These are phyloP conservation scores for Temnothorax nylanderi DNA, from an alignment of 1,140 invertebrate genomes.

Conservation along the genomic window DNA sequence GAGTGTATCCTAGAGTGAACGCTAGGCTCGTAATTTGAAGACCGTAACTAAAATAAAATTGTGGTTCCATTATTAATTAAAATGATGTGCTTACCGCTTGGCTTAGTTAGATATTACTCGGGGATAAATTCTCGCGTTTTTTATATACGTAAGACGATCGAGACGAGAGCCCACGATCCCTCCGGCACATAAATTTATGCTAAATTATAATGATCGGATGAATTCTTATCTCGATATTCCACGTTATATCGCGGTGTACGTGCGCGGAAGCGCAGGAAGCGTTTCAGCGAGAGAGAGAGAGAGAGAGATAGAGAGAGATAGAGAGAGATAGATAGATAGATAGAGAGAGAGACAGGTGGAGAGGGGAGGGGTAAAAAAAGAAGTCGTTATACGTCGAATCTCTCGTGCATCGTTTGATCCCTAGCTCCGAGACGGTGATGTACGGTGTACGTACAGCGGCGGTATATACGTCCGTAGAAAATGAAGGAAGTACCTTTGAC, in stretches of 20 bases:
- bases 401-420: conserved; percentile 77
- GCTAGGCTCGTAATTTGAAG: not conserved
- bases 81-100: not conserved
- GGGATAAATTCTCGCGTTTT: conserved; percentile 34
- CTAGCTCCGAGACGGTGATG: conserved; percentile 34
- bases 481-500: conserved; percentile 78
- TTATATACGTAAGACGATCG: conserved; percentile 30
- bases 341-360: not conserved
- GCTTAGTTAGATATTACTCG: conserved; percentile 13
- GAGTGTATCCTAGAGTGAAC: not conserved
- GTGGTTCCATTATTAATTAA: conserved; percentile 13
- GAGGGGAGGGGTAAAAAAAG: conserved; percentile 1
- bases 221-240: conserved; percentile 60
- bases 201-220: conserved; percentile 63
- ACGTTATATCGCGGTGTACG: conserved; percentile 51
- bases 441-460: conserved; percentile 12
- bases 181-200: conserved; percentile 51
- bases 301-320: not conserved
- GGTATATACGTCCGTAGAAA: conserved; percentile 71
- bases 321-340: no score
- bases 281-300: not conserved
- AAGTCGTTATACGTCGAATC: conserved; percentile 66
- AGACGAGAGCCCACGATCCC: conserved; percentile 14
- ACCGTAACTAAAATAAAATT: not conserved
- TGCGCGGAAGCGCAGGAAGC: conserved; percentile 41